Percentiles rank a stretch among this genome's conserved stretches.
Evolutionary conservation across 2,888 invertebrate genomes (phyloP).

Genomic region (Lordiphosa fenestrarum): DNA sequence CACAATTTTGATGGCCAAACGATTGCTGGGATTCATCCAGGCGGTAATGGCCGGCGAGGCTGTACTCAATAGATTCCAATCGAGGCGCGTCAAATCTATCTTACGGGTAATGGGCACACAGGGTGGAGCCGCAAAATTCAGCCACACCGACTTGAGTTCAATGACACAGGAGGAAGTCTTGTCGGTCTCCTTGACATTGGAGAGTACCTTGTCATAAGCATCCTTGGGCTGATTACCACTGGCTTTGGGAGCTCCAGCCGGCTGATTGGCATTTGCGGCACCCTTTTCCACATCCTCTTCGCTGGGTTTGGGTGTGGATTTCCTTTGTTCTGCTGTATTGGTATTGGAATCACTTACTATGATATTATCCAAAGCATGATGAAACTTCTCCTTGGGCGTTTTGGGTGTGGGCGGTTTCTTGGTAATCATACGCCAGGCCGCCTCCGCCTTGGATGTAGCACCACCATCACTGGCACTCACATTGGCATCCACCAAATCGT

Average conservation of each 20-base stretch:
- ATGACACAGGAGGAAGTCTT: slow-evolving; percentile 93
- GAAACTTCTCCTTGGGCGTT: slow-evolving; percentile 82
- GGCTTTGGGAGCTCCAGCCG: slow-evolving; percentile 35
- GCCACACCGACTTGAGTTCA: slow-evolving; percentile 95
- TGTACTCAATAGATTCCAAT: slow-evolving; percentile 97
- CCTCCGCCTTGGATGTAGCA: slow-evolving; percentile 78
- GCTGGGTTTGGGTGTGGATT: slow-evolving; percentile 49
- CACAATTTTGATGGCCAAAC: slow-evolving; percentile 91
- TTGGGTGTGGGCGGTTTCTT: slow-evolving; percentile 83
- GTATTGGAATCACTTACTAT: slow-evolving; percentile 59
- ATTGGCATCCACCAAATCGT: slow-evolving; percentile 61
- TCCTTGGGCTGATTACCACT: slow-evolving; percentile 55
- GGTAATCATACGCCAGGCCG: slow-evolving; percentile 79
- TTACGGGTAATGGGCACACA: slow-evolving; percentile 95
- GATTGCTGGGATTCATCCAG: slow-evolving; percentile 98
- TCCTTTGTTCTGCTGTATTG: slow-evolving; percentile 37
- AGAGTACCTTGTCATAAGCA: slow-evolving; percentile 78
- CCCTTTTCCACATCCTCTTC: slow-evolving; percentile 81
- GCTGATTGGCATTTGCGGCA: slow-evolving; percentile 15
- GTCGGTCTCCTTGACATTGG: slow-evolving; percentile 84
- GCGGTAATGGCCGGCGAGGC: slow-evolving; percentile 98
- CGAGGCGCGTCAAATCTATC: slow-evolving; percentile 95
- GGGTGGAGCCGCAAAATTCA: slow-evolving; percentile 98
- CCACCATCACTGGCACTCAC: slow-evolving; percentile 47
- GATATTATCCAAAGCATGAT: slow-evolving; percentile 76